Percentiles rank a stretch among this genome's conserved stretches.
Conservation (phyloP, 2,113 vertebrate species). For the Plecturocebus donacophilus region DNA sequence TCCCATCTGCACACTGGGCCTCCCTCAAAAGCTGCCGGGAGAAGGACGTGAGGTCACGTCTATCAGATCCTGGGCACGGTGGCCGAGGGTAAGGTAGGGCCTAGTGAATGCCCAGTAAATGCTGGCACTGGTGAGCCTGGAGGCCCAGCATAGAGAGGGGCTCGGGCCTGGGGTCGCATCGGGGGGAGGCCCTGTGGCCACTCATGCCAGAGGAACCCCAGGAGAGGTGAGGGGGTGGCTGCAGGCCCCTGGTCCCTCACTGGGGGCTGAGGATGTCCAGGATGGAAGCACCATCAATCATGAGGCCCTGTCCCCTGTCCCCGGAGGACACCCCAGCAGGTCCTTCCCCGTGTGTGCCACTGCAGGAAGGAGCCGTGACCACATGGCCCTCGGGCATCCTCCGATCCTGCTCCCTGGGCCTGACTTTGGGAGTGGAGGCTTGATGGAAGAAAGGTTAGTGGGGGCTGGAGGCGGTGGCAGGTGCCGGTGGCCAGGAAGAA, state of each 20-base stretch:
- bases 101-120: not conserved
- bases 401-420: not conserved
- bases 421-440: not conserved
- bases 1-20: not conserved
- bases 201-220: not conserved
- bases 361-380: not conserved
- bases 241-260: too few species aligned
- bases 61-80: fast-evolving
- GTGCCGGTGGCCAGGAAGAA: not conserved
- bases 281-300: not conserved
- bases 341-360: not conserved
- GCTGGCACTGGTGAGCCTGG: fast-evolving
- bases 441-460: not conserved
- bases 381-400: too few species aligned
- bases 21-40: not conserved
- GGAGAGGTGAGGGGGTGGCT: not conserved
- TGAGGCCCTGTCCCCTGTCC: not conserved
- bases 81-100: not conserved
- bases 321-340: not conserved
- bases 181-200: not conserved
- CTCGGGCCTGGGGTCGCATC: not conserved
- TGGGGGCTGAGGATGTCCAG: not conserved
- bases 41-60: not conserved
- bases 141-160: not conserved
- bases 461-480: not conserved